Evolutionary conservation across 2,888 invertebrate genomes (phyloP).

Genomic region (Biston betularia): DNA sequence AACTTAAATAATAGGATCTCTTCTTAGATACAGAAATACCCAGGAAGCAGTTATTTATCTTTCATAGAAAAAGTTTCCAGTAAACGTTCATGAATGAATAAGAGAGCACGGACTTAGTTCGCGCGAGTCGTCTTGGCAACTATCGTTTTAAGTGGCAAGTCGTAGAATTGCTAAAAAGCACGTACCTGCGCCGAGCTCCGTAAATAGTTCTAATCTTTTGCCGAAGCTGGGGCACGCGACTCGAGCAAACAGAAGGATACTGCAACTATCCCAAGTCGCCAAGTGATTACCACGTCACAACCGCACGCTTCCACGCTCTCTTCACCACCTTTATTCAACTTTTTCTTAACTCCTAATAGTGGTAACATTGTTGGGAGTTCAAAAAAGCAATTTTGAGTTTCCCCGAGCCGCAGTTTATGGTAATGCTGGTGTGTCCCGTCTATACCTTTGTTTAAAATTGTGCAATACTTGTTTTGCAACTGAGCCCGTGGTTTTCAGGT

Average conservation of each 20-base stretch:
- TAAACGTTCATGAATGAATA: constrained; percentile 60
- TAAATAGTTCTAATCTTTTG: constrained; percentile 78
- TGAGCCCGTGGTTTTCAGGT: constrained; percentile 75
- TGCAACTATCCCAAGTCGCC: constrained; percentile 50
- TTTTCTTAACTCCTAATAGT: constrained; percentile 76
- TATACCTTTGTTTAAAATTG: constrained; percentile 82
- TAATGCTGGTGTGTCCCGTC: constrained; percentile 73
- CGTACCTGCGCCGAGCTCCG: constrained; percentile 67
- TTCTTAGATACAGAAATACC: constrained; percentile 40
- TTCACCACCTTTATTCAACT: constrained; percentile 73
- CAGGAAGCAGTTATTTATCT: constrained; percentile 48
- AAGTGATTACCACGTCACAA: constrained; percentile 63
- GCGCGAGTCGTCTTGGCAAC: constrained; percentile 57
- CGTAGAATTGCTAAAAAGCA: constrained; percentile 79
- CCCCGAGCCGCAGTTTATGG: constrained; percentile 76
- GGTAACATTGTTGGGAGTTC: constrained; percentile 78
- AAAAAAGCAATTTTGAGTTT: constrained; percentile 81
- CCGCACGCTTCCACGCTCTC: constrained; percentile 50
- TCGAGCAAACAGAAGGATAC: constrained; percentile 30
- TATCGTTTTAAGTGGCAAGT: constrained; percentile 61
- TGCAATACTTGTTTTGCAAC: constrained; percentile 77
- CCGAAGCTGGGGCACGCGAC: constrained; percentile 54
- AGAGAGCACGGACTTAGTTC: constrained; percentile 55
- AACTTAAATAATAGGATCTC: constrained; percentile 45
- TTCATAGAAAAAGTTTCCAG: constrained; percentile 48